Conservation (phyloP, 1,140 invertebrate genomes). For the Drosophila serrata region DNA sequence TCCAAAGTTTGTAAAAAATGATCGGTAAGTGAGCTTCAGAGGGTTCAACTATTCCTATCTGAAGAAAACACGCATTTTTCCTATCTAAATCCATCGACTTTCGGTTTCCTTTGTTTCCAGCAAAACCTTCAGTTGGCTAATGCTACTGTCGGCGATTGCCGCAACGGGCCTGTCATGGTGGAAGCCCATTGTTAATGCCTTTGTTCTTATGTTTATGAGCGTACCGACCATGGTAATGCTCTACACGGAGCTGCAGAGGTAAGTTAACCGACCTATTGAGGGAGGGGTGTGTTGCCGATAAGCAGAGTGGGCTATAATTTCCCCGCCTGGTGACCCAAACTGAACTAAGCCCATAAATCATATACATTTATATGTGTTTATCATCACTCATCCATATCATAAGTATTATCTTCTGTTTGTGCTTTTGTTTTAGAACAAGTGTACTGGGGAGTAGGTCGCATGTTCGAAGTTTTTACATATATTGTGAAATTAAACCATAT, state of each 20-base stretch:
- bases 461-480: neutral
- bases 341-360: slow-evolving; percentile 49
- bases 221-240: slow-evolving; percentile 89
- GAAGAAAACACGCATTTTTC: neutral
- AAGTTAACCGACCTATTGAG: slow-evolving; percentile 52
- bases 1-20: slow-evolving; percentile 88
- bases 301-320: slow-evolving; percentile 27
- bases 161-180: slow-evolving; percentile 89
- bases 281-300: slow-evolving; percentile 28
- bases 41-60: neutral
- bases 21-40: slow-evolving; percentile 87
- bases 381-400: slow-evolving; percentile 46
- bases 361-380: slow-evolving; percentile 21
- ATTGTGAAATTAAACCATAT: slow-evolving; percentile 50
- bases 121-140: slow-evolving; percentile 86
- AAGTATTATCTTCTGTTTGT: slow-evolving; percentile 24
- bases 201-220: slow-evolving; percentile 91
- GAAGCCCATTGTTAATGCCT: slow-evolving; percentile 91
- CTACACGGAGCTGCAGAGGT: slow-evolving; percentile 89
- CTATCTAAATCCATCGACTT: slow-evolving; percentile 26
- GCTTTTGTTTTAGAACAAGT: slow-evolving; percentile 38
- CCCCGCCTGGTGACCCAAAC: slow-evolving; percentile 16
- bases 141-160: slow-evolving; percentile 87
- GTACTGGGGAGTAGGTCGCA: slow-evolving; percentile 8
- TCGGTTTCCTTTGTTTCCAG: slow-evolving; percentile 81